These are phyloP conservation scores for Enteromius thamalakanensis DNA, from an alignment of 2,797 vertebrate genomes.

Conservation along the genomic window DNA sequence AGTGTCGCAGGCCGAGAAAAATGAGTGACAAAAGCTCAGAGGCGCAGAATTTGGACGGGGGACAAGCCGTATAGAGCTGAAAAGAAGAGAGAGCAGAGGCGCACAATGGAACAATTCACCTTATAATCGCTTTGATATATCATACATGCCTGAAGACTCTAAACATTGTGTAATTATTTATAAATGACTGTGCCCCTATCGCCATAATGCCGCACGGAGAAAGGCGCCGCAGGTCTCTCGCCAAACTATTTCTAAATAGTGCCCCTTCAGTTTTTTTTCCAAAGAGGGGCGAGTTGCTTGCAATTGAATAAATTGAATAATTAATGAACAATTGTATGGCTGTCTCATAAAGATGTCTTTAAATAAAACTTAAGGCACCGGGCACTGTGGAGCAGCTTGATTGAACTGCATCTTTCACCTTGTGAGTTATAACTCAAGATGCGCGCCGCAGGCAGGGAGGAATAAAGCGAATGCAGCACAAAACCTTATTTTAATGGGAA, in stretches of 20 bases:
- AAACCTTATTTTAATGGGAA: background rate
- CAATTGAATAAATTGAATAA: conserved; percentile 87
- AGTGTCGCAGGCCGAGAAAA: conserved; percentile 94
- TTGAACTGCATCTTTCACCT: conserved; percentile 63
- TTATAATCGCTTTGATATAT: conserved; percentile 99
- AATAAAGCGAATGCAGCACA: conserved; percentile 2
- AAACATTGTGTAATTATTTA: conserved; percentile 99
- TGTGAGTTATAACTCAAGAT: conserved; percentile 55
- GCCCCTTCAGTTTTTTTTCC: conserved; percentile 72
- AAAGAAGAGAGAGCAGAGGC: conserved; percentile 85
- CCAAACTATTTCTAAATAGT: conserved; percentile 92
- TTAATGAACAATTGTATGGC: conserved; percentile 97
- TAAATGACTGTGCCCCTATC: conserved; percentile 95
- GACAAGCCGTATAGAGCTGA: conserved; percentile 93
- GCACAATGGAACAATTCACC: conserved; percentile 98
- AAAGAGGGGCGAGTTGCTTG: conserved; percentile 86
- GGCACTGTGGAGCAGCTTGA: conserved; percentile 58
- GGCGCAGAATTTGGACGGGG: conserved; percentile 93
- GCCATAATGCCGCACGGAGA: conserved; percentile 88
- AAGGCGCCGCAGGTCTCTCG: conserved; percentile 96
- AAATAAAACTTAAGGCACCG: conserved; percentile 90
- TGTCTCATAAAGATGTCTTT: conserved; percentile 99
- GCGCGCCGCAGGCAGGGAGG: conserved; percentile 23
- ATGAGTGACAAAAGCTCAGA: conserved; percentile 93
- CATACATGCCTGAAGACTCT: conserved; percentile 99